Percentiles rank a stretch among this genome's conserved stretches.
These are phyloP conservation scores for Oceanodroma tethys DNA, from an alignment of 2,113 vertebrate genomes.

Conservation along the genomic window DNA sequence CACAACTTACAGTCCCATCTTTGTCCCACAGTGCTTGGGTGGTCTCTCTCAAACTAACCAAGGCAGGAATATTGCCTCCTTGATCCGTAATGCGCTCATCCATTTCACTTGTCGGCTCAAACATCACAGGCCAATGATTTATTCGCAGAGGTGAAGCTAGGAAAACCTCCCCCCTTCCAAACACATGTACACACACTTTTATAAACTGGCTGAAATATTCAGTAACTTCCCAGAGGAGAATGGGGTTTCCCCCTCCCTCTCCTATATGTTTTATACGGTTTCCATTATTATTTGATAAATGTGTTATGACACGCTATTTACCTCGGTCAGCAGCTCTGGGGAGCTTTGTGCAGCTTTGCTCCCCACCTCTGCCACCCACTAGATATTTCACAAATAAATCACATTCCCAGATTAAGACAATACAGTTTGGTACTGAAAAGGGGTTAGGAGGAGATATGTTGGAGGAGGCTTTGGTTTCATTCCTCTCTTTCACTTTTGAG, in stretches of 20 bases:
- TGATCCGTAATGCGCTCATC: constrained; percentile 12
- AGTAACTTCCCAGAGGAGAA: constrained; percentile 30
- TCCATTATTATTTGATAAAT: constrained; percentile 70
- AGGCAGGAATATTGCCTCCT: neutral
- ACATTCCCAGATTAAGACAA: constrained; percentile 46
- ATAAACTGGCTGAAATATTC: constrained; percentile 50
- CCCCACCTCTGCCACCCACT: constrained; percentile 58
- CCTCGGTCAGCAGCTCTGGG: constrained; percentile 56
- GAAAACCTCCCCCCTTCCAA: neutral
- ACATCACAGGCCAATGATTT: constrained; percentile 38
- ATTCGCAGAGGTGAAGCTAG: constrained; percentile 26
- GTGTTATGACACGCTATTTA: constrained; percentile 69
- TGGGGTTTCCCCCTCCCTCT: neutral
- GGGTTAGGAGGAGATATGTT: neutral
- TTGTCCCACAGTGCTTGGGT: constrained; percentile 22
- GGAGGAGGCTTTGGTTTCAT: neutral
- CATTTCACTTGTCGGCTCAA: constrained; percentile 40
- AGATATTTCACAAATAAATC: constrained; percentile 67
- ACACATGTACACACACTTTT: neutral
- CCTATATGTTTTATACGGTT: constrained; percentile 27
- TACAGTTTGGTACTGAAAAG: neutral
- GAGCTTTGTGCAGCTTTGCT: constrained; percentile 40
- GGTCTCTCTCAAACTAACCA: constrained; percentile 18
- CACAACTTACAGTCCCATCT: neutral
- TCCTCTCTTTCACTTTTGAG: neutral